Conservation (phyloP, 2,797 vertebrate species). For the Siniperca undulata region DNA sequence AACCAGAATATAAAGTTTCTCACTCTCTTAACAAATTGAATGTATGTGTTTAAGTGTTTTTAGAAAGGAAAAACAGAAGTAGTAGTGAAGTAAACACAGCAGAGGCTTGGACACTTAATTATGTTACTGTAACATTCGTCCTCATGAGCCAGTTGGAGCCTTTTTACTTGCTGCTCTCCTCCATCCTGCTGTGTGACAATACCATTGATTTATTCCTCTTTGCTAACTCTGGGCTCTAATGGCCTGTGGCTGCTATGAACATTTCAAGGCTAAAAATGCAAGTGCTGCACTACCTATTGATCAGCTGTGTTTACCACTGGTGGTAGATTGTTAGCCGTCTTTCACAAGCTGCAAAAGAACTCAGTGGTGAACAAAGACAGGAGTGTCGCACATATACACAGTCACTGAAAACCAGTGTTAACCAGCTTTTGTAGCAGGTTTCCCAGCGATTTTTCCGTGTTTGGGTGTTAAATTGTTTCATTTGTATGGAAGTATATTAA, state of each 20-base stretch:
- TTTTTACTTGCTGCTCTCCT: constrained; percentile 29
- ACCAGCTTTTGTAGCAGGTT: not conserved
- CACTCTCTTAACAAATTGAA: not conserved
- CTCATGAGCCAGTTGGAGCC: constrained; percentile 13
- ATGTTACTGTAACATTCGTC: not conserved
- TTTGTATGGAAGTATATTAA: not conserved
- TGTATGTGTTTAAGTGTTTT: not conserved
- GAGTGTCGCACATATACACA: not conserved
- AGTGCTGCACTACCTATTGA: constrained; percentile 17
- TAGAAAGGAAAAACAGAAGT: not conserved
- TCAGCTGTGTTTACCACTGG: constrained; percentile 17
- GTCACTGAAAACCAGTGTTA: not conserved
- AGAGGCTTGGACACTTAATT: constrained; percentile 11
- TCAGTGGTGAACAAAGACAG: not conserved
- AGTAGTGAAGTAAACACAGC: constrained; percentile 8
- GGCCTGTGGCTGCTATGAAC: constrained; percentile 32
- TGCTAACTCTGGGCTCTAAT: constrained; percentile 35
- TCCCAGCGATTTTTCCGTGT: not conserved
- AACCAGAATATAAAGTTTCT: constrained; percentile 27
- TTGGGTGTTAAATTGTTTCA: not conserved
- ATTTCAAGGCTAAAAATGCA: constrained; percentile 30
- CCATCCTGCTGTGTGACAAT: constrained; percentile 25
- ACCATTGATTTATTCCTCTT: constrained; percentile 43
- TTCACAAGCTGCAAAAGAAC: not conserved
- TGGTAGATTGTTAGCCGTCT: not conserved